Evolutionary conservation across 2,797 vertebrate genomes (phyloP).

Genomic region (Macropus fuliginosus): DNA sequence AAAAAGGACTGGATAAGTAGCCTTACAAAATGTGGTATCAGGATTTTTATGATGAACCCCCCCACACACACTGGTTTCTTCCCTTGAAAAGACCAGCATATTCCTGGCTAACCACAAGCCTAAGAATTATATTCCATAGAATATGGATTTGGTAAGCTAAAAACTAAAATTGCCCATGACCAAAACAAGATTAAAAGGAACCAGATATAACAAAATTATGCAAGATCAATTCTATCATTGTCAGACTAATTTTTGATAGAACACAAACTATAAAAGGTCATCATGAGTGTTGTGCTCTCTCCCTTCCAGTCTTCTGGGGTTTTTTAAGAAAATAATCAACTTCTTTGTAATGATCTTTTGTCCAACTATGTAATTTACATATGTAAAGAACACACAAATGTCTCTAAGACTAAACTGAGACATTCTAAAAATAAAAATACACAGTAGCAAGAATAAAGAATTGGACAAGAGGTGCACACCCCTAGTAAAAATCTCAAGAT

Average conservation of each 20-base stretch:
- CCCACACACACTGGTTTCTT: neutral
- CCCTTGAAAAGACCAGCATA: neutral
- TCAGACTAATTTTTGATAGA: neutral
- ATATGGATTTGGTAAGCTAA: neutral
- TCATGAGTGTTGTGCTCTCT: neutral
- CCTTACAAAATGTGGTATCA: neutral
- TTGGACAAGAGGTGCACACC: neutral
- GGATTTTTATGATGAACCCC: neutral
- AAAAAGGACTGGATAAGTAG: neutral
- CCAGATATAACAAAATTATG: neutral
- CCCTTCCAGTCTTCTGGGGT: neutral
- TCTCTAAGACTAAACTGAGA: neutral
- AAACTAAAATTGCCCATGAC: neutral
- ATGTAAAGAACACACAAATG: neutral
- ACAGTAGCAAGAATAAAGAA: neutral
- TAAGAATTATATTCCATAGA: neutral
- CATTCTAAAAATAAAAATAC: neutral
- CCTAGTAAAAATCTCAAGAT: neutral
- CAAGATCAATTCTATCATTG: neutral
- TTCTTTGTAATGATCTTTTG: neutral
- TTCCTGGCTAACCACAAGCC: neutral
- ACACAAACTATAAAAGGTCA: neutral
- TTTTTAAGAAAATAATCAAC: neutral
- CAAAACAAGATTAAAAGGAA: neutral
- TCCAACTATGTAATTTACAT: neutral